A percentile compares a stretch with the other conserved stretches of the same genome.
phyloP scores from a whole-genome alignment of 23 tunicate genomes.

The Oikopleura dioica region DNA sequence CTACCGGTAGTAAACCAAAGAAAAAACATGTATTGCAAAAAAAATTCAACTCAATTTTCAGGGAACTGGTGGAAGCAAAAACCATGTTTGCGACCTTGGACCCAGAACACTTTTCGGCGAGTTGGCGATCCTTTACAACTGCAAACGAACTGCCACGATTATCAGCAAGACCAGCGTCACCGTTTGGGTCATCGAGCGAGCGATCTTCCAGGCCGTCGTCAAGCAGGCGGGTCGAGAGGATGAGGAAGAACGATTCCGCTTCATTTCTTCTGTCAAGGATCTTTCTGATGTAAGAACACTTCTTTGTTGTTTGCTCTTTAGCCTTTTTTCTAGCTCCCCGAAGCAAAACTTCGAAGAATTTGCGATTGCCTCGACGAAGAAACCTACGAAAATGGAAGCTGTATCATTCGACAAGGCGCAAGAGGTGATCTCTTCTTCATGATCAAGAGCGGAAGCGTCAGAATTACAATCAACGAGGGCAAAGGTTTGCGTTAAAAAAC shows the following conservation, averaged over 20 bases:
- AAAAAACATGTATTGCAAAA: no score
- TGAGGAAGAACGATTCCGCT: background rate
- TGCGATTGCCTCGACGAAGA: conserved; percentile 64
- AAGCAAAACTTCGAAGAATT: conserved; percentile 36
- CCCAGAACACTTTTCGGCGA: conserved; percentile 67
- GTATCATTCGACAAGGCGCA: conserved; percentile 75
- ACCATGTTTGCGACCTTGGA: no score
- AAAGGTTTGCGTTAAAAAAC: no score
- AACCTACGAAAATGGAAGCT: conserved; percentile 23
- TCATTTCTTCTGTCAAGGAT: conserved; percentile 34
- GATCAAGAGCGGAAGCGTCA: conserved; percentile 49
- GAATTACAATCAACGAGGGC: conserved; percentile 26
- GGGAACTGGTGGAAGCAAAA: no score
- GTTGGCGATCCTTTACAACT: conserved; percentile 63
- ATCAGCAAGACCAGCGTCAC: no score
- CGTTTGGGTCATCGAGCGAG: no score
- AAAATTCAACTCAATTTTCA: no score
- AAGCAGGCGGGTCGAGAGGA: conserved; percentile 31
- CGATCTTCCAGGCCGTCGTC: conserved; percentile 29
- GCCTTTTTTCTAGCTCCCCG: no score
- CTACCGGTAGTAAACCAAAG: no score
- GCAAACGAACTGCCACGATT: conserved; percentile 72
- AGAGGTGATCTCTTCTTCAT: conserved; percentile 65
- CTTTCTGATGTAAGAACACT: conserved; percentile 33
- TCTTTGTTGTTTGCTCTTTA: no score